These are phyloP conservation scores for Uloborus plumipes DNA, from an alignment of 2,888 invertebrate genomes.

Conservation along the genomic window DNA sequence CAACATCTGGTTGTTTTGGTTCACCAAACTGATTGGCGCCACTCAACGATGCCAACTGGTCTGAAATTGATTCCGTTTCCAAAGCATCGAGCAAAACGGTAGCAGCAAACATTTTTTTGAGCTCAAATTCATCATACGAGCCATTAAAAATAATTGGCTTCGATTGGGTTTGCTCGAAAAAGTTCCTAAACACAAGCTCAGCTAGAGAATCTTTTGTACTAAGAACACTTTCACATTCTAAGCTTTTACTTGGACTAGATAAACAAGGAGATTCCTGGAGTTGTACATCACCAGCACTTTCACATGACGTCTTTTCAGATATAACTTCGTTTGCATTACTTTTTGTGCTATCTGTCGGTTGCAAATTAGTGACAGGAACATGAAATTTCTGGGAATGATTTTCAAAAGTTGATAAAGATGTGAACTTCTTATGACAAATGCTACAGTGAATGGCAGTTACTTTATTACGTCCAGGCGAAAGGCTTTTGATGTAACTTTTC, in stretches of 20 bases:
- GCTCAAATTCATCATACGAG: constrained; percentile 10
- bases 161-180: constrained; percentile 26
- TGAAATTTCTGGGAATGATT: constrained; percentile 15
- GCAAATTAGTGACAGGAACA: background rate
- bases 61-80: background rate
- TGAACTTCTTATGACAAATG: constrained; percentile 31
- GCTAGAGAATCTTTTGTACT: constrained; percentile 21
- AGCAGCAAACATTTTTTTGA: background rate
- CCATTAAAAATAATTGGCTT: constrained; percentile 19
- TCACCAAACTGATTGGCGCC: constrained; percentile 7
- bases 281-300: background rate
- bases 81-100: background rate
- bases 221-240: background rate
- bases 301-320: background rate
- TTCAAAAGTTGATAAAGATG: constrained; percentile 3
- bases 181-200: constrained; percentile 31
- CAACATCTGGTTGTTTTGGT: constrained; percentile 8
- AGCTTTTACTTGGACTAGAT: background rate
- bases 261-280: background rate
- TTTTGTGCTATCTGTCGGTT: too few species aligned
- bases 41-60: background rate
- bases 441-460: constrained; percentile 16
- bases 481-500: constrained; percentile 34
- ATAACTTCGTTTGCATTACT: background rate
- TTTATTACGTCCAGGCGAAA: constrained; percentile 20